Conservation (phyloP, 2,797 vertebrate species). For the Pseudomugil gertrudae region DNA sequence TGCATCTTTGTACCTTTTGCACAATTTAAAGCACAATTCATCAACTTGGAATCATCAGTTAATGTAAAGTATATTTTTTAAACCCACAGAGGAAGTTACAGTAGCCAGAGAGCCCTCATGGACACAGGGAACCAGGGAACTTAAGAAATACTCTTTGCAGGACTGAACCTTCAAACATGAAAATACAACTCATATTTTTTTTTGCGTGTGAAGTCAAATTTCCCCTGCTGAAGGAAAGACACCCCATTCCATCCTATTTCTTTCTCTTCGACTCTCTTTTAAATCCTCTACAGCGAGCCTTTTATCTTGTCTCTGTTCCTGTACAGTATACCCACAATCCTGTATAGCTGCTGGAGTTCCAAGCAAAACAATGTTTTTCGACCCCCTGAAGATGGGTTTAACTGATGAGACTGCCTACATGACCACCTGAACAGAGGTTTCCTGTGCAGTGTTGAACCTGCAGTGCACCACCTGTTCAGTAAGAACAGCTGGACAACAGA, state of each 20-base stretch:
- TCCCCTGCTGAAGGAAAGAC: slow-evolving; percentile 11
- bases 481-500: slow-evolving; percentile 21
- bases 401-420: slow-evolving; percentile 11
- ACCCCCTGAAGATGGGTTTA: slow-evolving; percentile 37
- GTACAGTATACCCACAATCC: slow-evolving; percentile 31
- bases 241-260: slow-evolving; percentile 2
- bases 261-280: slow-evolving; percentile 2
- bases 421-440: slow-evolving; percentile 48
- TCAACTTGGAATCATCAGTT: background rate
- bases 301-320: slow-evolving; percentile 5
- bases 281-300: slow-evolving; percentile 6
- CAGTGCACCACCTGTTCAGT: slow-evolving; percentile 32
- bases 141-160: background rate
- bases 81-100: background rate
- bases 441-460: slow-evolving; percentile 25
- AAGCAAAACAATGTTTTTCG: slow-evolving; percentile 26
- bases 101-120: background rate
- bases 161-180: background rate
- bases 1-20: too few species aligned
- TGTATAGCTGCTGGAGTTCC: slow-evolving; percentile 25
- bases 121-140: background rate
- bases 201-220: background rate
- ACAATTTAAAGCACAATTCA: too few species aligned
- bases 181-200: background rate
- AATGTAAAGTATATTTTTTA: background rate